Evolutionary conservation across 2,113 vertebrate genomes (phyloP).

Genomic region (Hippocampus abdominalis): DNA sequence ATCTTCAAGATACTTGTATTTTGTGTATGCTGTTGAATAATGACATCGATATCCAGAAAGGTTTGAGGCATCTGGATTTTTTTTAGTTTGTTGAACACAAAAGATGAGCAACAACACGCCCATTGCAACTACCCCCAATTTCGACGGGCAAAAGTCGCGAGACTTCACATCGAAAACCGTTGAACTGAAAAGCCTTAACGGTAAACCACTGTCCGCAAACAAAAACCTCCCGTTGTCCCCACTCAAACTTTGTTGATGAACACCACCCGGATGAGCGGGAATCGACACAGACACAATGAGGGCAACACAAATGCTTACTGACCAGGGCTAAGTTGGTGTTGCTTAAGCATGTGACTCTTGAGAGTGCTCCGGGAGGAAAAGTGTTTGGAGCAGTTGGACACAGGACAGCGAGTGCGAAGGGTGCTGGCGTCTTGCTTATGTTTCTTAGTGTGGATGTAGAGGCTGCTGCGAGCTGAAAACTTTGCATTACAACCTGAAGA

Average conservation of each 20-base stretch:
- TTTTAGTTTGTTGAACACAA: neutral
- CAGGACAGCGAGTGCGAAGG: slow-evolving; percentile 84
- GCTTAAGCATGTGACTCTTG: slow-evolving; percentile 89
- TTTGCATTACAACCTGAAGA: slow-evolving; percentile 87
- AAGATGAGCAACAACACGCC: neutral
- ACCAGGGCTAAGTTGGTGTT: slow-evolving; percentile 89
- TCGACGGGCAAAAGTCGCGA: neutral
- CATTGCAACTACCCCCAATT: neutral
- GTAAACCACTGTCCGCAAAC: neutral
- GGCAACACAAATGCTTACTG: slow-evolving; percentile 9
- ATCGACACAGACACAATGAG: neutral
- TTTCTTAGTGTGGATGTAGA: slow-evolving; percentile 98
- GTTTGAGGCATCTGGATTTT: neutral
- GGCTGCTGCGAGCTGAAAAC: slow-evolving; percentile 94
- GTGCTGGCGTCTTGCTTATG: slow-evolving; percentile 85
- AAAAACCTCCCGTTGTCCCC: neutral
- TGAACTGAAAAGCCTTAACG: neutral
- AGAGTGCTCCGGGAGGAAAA: slow-evolving; percentile 94
- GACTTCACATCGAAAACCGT: neutral
- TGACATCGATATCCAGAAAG: neutral
- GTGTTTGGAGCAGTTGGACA: slow-evolving; percentile 85
- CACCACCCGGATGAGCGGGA: neutral
- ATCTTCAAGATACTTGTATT: no score
- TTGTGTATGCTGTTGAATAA: no score
- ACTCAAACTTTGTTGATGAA: neutral